Base-by-base conservation (phyloP, 2,888 invertebrate genomes). In the Limenitis camilla region DNA sequence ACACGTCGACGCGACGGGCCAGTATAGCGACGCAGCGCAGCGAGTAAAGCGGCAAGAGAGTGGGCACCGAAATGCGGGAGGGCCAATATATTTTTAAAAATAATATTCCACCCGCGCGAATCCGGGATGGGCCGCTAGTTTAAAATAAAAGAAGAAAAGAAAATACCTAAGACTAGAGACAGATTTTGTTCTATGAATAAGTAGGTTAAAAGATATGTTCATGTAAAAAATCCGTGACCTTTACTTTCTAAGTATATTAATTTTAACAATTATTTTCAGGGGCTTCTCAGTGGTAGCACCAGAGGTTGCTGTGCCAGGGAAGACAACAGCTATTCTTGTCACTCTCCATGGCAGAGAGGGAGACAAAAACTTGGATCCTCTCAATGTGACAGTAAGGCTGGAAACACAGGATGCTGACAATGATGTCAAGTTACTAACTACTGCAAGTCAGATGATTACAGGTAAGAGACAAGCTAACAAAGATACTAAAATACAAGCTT, bases 201-300 rank as follows among this genome's bases (percentile, higher is more conserved):
- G n/a, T n/a, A n/a, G n/a, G n/a, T n/a, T n/a, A n/a, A n/a, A n/a
- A n/a, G n/a, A n/a, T n/a, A n/a, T n/a, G n/a, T n/a, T n/a, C n/a
- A n/a, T n/a, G n/a, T n/a, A 19, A 19, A 19, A 3, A 19, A 19
- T 2, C 19, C 3, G 19, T 19, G 19, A 19, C 1, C 19, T 19
- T 19, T 19, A 19, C 19, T 41, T n/a, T 5, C 8, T 27, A 11
- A 27, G 11, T 27, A 40, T 6, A 27, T 27, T 40, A 4, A 40
- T 9, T 10, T 5, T 10, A 19, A 1, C 1, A 27, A 27, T 69
- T 68, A 54, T 68, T 65, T 79, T 9, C 88, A 91, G 91, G 50
- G 91, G 91, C 10, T 90, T 91, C 74, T 91, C 91, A 38, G 91
- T 91, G 43, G 91, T 91, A 49, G 90, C 91, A 1, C 91, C 92